Percentiles rank a stretch among this genome's conserved stretches.
Conservation (phyloP, 92 coral and sea anemone genomes). For the Parazoanthus darwini region DNA sequence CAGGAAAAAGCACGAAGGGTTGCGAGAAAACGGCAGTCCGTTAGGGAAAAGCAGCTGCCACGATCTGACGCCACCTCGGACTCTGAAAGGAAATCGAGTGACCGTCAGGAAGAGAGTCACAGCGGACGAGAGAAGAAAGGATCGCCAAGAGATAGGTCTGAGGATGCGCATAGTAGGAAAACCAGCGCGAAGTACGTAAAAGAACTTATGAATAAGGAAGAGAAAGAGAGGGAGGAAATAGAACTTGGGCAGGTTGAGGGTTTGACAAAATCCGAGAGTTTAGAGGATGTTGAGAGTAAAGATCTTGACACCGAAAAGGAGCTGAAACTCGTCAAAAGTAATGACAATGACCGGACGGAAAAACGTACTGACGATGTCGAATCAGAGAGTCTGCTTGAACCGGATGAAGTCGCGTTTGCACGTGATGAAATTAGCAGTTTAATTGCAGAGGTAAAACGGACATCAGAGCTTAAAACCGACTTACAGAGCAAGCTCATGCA, state of each 20-base stretch:
- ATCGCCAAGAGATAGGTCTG: constrained; percentile 39
- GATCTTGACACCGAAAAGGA: constrained; percentile 79
- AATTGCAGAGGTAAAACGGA: constrained; percentile 76
- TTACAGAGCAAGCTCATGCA: constrained; percentile 75
- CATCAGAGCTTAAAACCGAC: constrained; percentile 66
- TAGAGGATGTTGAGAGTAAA: constrained; percentile 79
- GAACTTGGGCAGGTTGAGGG: constrained; percentile 15
- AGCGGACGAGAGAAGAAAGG: constrained; percentile 22
- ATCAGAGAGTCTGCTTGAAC: constrained; percentile 58
- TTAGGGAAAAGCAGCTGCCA: not conserved
- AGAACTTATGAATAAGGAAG: constrained; percentile 36
- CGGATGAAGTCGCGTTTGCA: constrained; percentile 82
- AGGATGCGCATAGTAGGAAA: constrained; percentile 32
- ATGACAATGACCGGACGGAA: constrained; percentile 13
- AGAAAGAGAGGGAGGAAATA: constrained; percentile 30
- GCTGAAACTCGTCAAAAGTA: not conserved
- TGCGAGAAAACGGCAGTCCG: constrained; percentile 37
- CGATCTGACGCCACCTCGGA: constrained; percentile 13
- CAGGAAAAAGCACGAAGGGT: constrained; percentile 81
- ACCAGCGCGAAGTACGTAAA: constrained; percentile 26
- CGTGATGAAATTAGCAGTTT: constrained; percentile 84
- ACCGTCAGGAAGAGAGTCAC: constrained; percentile 17
- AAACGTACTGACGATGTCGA: constrained; percentile 2
- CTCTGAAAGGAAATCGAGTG: not conserved
- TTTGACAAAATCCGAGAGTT: constrained; percentile 52